phyloP scores from a whole-genome alignment of 2,113 vertebrate genomes.

The Recurvirostra avosetta region DNA sequence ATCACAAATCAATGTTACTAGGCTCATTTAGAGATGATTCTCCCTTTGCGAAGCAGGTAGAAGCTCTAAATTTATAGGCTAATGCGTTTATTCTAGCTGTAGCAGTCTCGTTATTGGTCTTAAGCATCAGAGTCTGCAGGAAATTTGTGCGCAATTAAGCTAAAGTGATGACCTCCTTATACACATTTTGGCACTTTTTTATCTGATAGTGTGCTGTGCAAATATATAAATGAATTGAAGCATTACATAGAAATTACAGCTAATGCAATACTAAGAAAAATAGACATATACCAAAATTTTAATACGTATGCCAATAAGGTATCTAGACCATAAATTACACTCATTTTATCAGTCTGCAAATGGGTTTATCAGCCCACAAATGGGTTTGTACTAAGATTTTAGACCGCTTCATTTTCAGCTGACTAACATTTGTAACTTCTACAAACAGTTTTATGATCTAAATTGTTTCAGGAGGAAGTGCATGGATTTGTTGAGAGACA shows the following conservation, averaged over 20 bases:
- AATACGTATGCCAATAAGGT: constrained; percentile 64
- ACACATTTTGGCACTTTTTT: constrained; percentile 73
- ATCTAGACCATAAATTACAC: constrained; percentile 48
- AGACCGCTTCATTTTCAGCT: constrained; percentile 46
- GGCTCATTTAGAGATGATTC: constrained; percentile 75
- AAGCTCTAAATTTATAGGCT: constrained; percentile 73
- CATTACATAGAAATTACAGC: constrained; percentile 73
- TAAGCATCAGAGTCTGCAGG: constrained; percentile 63
- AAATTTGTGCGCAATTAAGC: constrained; percentile 76
- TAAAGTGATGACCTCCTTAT: constrained; percentile 69
- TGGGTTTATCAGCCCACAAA: constrained; percentile 64
- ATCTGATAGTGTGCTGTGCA: constrained; percentile 65
- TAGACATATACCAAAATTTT: constrained; percentile 61
- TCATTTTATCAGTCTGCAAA: constrained; percentile 71
- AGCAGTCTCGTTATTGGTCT: constrained; percentile 65
- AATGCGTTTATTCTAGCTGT: constrained; percentile 77
- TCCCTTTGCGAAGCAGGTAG: constrained; percentile 65
- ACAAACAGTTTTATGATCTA: constrained; percentile 53
- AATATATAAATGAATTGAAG: constrained; percentile 76
- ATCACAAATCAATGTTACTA: constrained; percentile 79
- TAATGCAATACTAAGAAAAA: constrained; percentile 72
- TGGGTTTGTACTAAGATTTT: constrained; percentile 50
- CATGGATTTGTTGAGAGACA: not conserved
- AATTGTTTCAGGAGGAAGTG: constrained; percentile 41
- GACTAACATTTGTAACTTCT: constrained; percentile 41